phyloP scores from a whole-genome alignment of 2,113 vertebrate genomes.

The Rousettus leschenaultii region DNA sequence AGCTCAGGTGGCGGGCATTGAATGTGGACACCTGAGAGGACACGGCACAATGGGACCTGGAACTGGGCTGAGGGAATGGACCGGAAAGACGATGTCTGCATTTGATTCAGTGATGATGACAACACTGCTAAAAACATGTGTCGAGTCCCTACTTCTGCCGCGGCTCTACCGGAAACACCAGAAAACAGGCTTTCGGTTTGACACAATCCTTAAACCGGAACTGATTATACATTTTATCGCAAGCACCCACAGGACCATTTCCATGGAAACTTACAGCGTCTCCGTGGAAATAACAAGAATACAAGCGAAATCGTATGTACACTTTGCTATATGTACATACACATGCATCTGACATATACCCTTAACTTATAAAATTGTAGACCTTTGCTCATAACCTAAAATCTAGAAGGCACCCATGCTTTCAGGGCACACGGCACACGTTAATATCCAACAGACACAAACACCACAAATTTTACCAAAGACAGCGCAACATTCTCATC shows the following conservation, averaged over 20 bases:
- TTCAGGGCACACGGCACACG: not conserved
- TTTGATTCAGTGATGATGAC: not conserved
- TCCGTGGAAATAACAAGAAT: not conserved
- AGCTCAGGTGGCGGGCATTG: not conserved
- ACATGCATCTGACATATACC: not conserved
- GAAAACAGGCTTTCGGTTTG: not conserved
- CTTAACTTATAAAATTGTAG: not conserved
- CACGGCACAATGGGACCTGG: not conserved
- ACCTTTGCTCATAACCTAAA: not conserved
- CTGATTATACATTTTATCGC: not conserved
- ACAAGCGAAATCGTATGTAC: not conserved
- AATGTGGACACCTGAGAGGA: not conserved
- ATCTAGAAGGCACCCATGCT: not conserved
- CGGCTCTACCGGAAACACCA: not conserved
- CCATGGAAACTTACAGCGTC: not conserved
- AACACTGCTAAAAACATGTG: not conserved
- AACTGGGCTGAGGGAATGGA: not conserved
- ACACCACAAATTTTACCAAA: constrained; percentile 10
- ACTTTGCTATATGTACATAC: not conserved
- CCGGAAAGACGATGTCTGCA: not conserved
- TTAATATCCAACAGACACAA: not conserved
- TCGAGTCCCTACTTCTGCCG: not conserved
- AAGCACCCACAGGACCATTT: not conserved
- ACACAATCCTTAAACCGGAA: not conserved
- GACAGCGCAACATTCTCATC: not conserved